Base-by-base conservation (phyloP, 2,797 vertebrate genomes). In the Hipposideros larvatus region DNA sequence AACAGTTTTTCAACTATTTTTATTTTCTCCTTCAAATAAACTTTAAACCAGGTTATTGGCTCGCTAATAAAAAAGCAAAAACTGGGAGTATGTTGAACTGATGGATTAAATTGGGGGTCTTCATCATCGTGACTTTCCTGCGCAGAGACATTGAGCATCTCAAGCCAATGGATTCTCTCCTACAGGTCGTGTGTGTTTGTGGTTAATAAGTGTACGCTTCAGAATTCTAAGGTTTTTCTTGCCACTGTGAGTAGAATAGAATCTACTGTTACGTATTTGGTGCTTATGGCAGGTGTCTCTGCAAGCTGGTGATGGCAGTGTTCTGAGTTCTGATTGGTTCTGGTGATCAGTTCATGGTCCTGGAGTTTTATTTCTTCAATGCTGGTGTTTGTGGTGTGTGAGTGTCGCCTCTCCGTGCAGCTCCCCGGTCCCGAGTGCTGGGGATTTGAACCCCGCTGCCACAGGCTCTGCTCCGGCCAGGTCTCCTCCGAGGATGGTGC, bases 231-330 rank as follows among this genome's bases (percentile, higher is more conserved):
- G 41, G n/a, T 5, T 19, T 46, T 34, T 34, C 41, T 34, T 61
- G 70, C 55, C 14, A 1, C 5, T 8, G 37, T 11, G 55, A 26
- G 14, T 18, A n/a, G 43, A 10, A 7, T 46, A 1, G 1, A 19
- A 16, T 5, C 31, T 48, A 26, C 28, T 4, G 1, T 6, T 1
- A 15, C 7, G 0, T 11, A 2, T 1, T 14, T 3, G 83, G 84
- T 5, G 84, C 11, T 22, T 4, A 3, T 1, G 2, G 7, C 46
- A 37, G n/a, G 63, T 18, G 24, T 34, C 46, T 4, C 0, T n/a
- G 8, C 31, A 22, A 22, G 79, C 31, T 15, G 80, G 31, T 22
- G 15, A 18, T 13, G 9, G 16, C 16, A 31, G 8, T n/a, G 41
- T 21, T 34, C 21, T 24, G 14, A 11, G 3, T 34, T 37, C 68